phyloP scores from a whole-genome alignment of 2,888 invertebrate genomes.

The Ditula angustiorana region DNA sequence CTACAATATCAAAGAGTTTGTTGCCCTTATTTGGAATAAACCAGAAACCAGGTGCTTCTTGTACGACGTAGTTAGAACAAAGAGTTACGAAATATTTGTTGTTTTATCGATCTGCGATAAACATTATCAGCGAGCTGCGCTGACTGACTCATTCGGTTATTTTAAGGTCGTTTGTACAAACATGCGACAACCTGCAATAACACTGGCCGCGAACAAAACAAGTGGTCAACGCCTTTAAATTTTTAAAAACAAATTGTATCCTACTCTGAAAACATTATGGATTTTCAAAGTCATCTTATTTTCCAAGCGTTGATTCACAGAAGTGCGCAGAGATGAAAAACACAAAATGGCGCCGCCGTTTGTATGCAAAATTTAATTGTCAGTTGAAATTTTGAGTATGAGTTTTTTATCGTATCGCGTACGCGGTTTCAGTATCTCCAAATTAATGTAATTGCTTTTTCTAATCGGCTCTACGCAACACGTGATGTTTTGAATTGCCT shows the following conservation, averaged over 20 bases:
- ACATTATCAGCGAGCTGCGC: conserved; percentile 26
- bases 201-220: conserved; percentile 3
- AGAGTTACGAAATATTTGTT: conserved; percentile 37
- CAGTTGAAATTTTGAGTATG: too few species aligned
- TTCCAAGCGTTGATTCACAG: too few species aligned
- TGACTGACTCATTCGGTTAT: conserved; percentile 32
- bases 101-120: conserved; percentile 33
- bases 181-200: background rate
- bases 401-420: too few species aligned
- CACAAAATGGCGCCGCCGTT: too few species aligned
- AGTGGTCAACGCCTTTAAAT: background rate
- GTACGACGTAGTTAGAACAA: conserved; percentile 30
- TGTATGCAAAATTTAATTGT: too few species aligned
- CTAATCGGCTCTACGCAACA: background rate
- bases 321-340: too few species aligned
- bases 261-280: background rate
- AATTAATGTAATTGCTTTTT: background rate
- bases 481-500: background rate
- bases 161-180: conserved; percentile 27
- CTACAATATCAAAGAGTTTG: too few species aligned
- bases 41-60: background rate
- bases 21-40: background rate
- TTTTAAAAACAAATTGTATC: background rate
- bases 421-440: background rate
- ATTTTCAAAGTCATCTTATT: background rate